Evolutionary conservation across 2,888 invertebrate genomes (phyloP), one percentile per base, ranked within the genome.

Genomic region (Caenorhabditis macrosperma): DNA sequence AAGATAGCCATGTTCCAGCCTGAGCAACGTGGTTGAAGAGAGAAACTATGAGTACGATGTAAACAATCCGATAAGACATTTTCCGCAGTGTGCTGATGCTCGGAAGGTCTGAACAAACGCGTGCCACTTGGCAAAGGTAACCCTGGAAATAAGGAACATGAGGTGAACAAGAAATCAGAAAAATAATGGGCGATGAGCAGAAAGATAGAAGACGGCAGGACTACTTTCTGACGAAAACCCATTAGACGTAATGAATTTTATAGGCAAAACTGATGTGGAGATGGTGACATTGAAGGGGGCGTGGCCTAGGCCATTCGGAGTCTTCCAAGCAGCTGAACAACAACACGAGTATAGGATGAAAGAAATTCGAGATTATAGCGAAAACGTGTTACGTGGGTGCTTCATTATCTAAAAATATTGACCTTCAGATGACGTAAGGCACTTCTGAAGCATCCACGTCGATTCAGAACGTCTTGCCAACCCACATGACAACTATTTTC

Each of bases 1-100:
- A 80, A 2, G 80, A 66, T 1, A 80, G 64, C 80, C 80, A 80
- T 10, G 80, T 80, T 26, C 80, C 80, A 33, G 80, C 68, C 1
- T 79, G 35, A 10, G 46, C 44, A 20, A 60, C 35, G 1, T 30
- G 20, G 44, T 44, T 44, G 17, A 35, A 48, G 24, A 61, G 33
- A 9, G 61, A 20, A 6, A 69, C 5, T 10, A 79, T 17, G n/a
- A 79, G n/a, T 10, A 79, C 12, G 22, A 64, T 15, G 20, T 35
- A 22, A 6, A 48, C 33, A 26, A 67, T 35, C 10, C 63, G 24
- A n/a, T 38, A 26, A 15, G 41, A 61, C 46, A 55, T 67, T 54
- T 38, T 60, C 17, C 38, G 38, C 12, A 15, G 26, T 6, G 28
- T 20, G n/a, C n/a, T n/a, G n/a, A n/a, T 22, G 28, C 5, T 44